A percentile compares a stretch with the other conserved stretches of the same genome.
Evolutionary conservation across 2,113 vertebrate genomes (phyloP).

Genomic region (Tangachromis dhanisi): DNA sequence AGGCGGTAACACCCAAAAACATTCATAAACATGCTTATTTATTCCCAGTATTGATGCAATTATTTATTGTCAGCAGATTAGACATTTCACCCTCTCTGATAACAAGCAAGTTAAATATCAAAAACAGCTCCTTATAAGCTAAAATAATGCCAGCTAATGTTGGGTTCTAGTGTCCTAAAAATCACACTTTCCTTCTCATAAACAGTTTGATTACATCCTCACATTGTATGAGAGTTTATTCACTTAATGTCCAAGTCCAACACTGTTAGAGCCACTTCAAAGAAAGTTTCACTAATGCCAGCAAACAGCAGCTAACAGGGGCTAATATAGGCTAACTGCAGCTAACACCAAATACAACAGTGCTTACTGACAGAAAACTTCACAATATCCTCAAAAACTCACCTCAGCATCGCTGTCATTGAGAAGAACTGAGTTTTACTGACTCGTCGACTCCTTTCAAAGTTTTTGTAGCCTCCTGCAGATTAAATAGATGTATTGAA

Average conservation of each 20-base stretch:
- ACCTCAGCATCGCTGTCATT: background rate
- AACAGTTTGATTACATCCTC: background rate
- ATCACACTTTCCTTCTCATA: background rate
- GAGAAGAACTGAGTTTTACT: background rate
- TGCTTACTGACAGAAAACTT: background rate
- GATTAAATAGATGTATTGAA: accelerated
- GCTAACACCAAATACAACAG: background rate
- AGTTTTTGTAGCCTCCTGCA: background rate
- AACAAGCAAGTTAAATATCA: background rate
- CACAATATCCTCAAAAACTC: background rate
- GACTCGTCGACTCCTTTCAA: background rate
- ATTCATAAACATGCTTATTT: background rate
- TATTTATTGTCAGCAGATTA: background rate
- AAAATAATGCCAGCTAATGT: background rate
- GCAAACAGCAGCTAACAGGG: background rate
- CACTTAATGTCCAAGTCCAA: background rate
- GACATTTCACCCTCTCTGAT: background rate
- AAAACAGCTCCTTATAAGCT: background rate
- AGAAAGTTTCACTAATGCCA: background rate
- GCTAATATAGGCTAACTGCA: background rate
- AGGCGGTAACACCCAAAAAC: background rate
- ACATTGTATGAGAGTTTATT: background rate
- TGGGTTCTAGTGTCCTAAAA: background rate
- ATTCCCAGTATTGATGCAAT: background rate
- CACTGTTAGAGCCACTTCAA: background rate